phyloP scores from a whole-genome alignment of 2,888 invertebrate species.

The Pristionchus maxplancki region DNA sequence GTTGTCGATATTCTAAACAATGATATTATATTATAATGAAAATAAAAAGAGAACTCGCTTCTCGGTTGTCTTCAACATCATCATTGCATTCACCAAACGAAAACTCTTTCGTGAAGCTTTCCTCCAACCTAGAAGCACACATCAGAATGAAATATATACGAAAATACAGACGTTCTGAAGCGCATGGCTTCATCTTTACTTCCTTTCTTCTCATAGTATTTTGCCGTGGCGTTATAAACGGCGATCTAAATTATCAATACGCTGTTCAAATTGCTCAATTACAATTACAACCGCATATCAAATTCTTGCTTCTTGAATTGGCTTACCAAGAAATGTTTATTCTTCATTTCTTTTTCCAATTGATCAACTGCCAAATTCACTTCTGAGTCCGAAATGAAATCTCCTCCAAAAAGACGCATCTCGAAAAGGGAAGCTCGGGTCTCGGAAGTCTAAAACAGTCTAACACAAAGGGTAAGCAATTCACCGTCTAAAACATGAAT shows the following conservation, averaged over 20 bases:
- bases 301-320: neutral
- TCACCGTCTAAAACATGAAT: too few relatives aligned
- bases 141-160: neutral
- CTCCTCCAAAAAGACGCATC: neutral
- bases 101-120: neutral
- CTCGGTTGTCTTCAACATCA: neutral
- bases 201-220: neutral
- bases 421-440: neutral
- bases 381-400: neutral
- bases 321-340: neutral
- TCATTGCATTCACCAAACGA: neutral
- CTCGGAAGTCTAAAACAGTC: constrained; percentile 7
- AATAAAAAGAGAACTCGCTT: neutral
- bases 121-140: neutral
- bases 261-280: neutral
- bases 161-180: neutral
- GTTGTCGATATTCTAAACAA: neutral
- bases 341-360: neutral
- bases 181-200: neutral
- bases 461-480: too few relatives aligned
- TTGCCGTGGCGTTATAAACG: neutral
- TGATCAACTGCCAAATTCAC: neutral
- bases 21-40: neutral
- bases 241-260: neutral
- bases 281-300: neutral